These are phyloP conservation scores for Pygmarrhopalites habei DNA, from an alignment of 1,140 invertebrate species.

Conservation along the genomic window DNA sequence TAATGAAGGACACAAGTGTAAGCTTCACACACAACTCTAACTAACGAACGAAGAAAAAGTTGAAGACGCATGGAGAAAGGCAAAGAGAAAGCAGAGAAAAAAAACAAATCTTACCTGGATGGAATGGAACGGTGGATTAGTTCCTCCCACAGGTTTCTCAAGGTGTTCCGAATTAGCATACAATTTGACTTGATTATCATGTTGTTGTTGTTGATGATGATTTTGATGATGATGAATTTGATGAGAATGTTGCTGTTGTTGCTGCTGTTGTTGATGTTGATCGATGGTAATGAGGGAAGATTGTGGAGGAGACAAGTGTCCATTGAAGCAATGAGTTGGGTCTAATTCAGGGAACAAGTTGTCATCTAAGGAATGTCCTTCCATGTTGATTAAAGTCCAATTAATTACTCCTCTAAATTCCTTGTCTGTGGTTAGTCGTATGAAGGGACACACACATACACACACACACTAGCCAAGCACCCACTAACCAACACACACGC, in stretches of 20 bases:
- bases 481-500: background rate
- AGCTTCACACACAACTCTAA: no score
- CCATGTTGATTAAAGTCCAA: conserved; percentile 37
- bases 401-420: conserved; percentile 30
- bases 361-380: conserved; percentile 39
- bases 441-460: background rate
- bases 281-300: conserved; percentile 7
- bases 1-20: background rate
- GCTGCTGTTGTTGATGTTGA: conserved; percentile 24
- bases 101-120: no score
- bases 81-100: no score
- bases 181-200: conserved; percentile 5
- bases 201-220: conserved; percentile 26
- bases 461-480: conserved; percentile 5
- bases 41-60: no score
- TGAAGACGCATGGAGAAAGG: no score
- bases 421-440: no score
- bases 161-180: conserved; percentile 8
- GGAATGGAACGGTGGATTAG: conserved; percentile 31
- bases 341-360: conserved; percentile 40
- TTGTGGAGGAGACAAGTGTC: conserved; percentile 27
- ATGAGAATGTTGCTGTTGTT: conserved; percentile 21
- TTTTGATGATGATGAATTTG: conserved; percentile 30
- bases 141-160: background rate
- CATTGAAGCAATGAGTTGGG: conserved; percentile 38